Conservation (phyloP, 2,797 vertebrate species). For the Smutsia temminckii region DNA sequence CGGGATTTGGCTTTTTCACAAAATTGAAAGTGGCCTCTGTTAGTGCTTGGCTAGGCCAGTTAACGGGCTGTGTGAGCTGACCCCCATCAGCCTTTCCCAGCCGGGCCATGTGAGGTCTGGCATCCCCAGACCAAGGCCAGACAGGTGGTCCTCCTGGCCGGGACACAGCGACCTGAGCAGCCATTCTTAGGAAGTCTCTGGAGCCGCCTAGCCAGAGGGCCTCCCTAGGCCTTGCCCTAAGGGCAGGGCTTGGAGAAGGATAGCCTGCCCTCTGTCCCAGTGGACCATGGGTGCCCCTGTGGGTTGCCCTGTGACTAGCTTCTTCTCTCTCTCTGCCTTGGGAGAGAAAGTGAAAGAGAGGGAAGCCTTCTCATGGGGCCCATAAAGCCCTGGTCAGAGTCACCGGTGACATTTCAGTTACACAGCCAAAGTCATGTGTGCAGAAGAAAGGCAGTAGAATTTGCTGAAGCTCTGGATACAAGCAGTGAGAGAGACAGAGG, state of each 20-base stretch:
- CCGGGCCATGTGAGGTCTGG: too few relatives aligned
- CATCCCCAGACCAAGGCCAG: neutral
- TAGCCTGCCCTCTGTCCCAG: neutral
- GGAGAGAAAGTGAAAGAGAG: neutral
- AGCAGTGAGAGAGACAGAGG: neutral
- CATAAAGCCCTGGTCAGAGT: neutral
- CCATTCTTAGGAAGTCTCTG: neutral
- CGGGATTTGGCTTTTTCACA: neutral
- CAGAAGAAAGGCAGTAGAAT: too few relatives aligned
- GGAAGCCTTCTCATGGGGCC: neutral
- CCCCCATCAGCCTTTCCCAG: neutral
- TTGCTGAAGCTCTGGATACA: neutral
- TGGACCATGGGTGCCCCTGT: accelerated
- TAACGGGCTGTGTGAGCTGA: neutral
- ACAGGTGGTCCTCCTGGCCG: neutral
- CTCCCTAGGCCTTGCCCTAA: neutral
- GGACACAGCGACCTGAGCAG: neutral
- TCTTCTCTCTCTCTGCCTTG: neutral
- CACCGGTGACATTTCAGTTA: neutral
- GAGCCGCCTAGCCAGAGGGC: neutral
- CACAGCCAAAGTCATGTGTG: neutral
- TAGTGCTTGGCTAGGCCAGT: neutral
- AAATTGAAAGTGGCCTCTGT: neutral
- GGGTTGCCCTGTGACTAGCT: neutral
- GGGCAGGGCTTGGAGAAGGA: neutral